Evolutionary conservation across 2,888 invertebrate genomes (phyloP), one percentile per base, ranked within the genome.

Genomic region (Sacculina carcini): DNA sequence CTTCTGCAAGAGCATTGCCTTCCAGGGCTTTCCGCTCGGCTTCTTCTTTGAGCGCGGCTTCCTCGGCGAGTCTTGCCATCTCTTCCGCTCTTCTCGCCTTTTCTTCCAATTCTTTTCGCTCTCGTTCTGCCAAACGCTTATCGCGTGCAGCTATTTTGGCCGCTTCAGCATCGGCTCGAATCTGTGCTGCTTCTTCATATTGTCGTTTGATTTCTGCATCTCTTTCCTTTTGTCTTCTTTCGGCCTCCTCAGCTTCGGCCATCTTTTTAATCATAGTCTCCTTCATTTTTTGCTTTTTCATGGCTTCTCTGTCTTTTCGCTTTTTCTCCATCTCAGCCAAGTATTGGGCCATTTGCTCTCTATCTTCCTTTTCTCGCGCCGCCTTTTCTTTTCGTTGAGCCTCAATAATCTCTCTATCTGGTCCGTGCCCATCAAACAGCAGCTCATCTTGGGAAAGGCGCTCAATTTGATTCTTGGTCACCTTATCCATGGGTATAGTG

Each of bases 51-150:
- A 65, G 52, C 66, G 42, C 46, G 47, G 52, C 57, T 46, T 60
- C 60, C 14, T 51, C 51, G 14, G 56, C 64, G 62, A 74, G 74
- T 61, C 77, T 73, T 53, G 70, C 61, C 56, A 71, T 71, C 59
- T 69, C 66, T 60, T 78, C 78, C 2, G 76, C 78, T 32, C 73
- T 68, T 56, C 69, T 72, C 62, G 79, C 79, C 63, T 79, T 80
- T 50, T 76, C 78, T 66, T 81, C 79, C 63, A 81, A 81, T 59
- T 80, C 76, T 66, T 76, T 50, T 48, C 50, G 40, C 36, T 42
- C 51, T 31, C 44, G 76, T 48, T 56, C 56, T 29, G 53, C 52
- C 1, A 49, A 46, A 5, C 46, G 53, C 53, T 52, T 57, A 74
- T 73, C 64, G 5, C 52, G 52, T 29, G 74, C 72, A 49, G 73